Evolutionary conservation across 1,140 invertebrate species (phyloP), one percentile per base, ranked within the genome.

Genomic region (Zaprionus inermis): DNA sequence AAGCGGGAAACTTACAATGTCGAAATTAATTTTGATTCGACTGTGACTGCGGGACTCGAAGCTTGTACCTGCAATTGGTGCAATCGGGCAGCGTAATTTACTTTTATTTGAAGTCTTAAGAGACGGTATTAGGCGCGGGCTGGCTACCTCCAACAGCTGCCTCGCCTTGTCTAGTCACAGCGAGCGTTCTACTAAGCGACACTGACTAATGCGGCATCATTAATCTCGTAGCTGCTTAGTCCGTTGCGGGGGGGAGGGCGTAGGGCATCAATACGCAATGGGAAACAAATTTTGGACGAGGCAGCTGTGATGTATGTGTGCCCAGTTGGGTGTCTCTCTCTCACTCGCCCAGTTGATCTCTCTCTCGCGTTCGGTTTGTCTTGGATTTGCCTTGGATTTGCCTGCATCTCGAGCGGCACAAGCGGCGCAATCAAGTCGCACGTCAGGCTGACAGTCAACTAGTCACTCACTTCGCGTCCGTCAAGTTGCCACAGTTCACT

Each of bases 141-240:
- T n/a, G n/a, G n/a, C n/a, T n/a, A n/a, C n/a, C 18, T 2, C 44
- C 49, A 14, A 20, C 36, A 24, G 18, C 28, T 20, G 12, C 55
- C 11, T 20, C 46, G 5, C 18, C n/a, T 20, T 55, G 18, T 24
- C 49, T 49, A 46, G 61, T 51, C 55, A 28, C 52, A 74, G 69
- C 64, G 55, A 72, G 78, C 71, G 76, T 72, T 70, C 69, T 72
- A 83, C 70, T 88, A 90, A 78, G 72, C 72, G 84, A 89, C 84
- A 89, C 78, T 89, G 84, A 89, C 84, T 89, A 89, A 89, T 89
- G 73, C 46, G 69, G 72, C 24, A 71, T 66, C 86, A 90, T 90
- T 90, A 90, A 90, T 90, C 88, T 76, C 49, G 3, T 34, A 52
- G 76, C 85, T 86, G 88, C 86, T 90, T 90, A 91, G 75, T 72